Evolutionary conservation across 2,888 invertebrate genomes (phyloP), one percentile per base, ranked within the genome.

Genomic region (Conistra vaccinii): DNA sequence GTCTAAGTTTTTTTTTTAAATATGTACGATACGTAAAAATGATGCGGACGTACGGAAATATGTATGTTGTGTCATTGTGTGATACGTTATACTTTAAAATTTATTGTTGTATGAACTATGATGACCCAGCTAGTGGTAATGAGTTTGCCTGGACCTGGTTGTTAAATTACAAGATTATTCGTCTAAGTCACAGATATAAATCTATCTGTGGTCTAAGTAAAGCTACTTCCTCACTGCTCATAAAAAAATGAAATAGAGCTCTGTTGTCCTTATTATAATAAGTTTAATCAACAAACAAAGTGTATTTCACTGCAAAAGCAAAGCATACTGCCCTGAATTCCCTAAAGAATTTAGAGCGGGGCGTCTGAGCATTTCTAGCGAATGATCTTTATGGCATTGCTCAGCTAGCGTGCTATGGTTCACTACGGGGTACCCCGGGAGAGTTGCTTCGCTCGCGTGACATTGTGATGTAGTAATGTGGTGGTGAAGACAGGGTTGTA

Each of bases 381-480:
- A 17, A 73, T 73, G 32, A 75, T 67, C 32, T 60, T 58, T 60
- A 60, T 32, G 7, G 14, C 48, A 32, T 66, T 75, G 39, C n/a
- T 57, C 63, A 55, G 73, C 23, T 45, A n/a, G 61, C 73, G 32
- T 74, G 57, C 66, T 45, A n/a, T 39, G 26, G 62, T 26, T 63
- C 42, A 57, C 35, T 32, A 2, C n/a, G 20, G 17, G 14, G 23
- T 7, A 5, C 5, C 77, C 58, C 61, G 14, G 17, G 69, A 48
- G 76, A 55, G 10, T 32, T 45, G 26, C 35, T 53, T 53, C 29
- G 5, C 20, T 32, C 29, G 17, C 45, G 20, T 69, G 76, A 20
- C 58, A 20, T 17, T n/a, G 14, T 14, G 20, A 10, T 29, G 6
- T 45, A 20, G 71, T 67, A 20, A 20, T 35, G 26, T 65, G 29